Conservation (phyloP, 2,113 vertebrate genomes). For the Ovis canadensis region DNA sequence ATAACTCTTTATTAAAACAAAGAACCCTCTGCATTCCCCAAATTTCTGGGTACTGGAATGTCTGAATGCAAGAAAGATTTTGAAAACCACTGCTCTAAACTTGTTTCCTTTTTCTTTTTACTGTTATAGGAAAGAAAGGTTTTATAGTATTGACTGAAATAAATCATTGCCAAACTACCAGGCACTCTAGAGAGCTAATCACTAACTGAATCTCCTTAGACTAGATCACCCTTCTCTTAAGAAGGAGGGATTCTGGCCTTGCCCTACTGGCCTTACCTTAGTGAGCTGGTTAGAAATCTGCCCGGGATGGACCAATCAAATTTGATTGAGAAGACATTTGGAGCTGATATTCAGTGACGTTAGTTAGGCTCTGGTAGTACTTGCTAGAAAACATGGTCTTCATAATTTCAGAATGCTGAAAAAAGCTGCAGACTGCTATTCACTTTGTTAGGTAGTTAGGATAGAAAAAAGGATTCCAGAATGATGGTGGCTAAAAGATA, state of each 20-base stretch:
- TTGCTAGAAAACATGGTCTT: not conserved
- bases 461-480: not conserved
- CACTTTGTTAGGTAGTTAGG: not conserved
- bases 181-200: not conserved
- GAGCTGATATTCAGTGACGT: not conserved
- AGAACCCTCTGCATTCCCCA: not conserved
- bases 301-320: not conserved
- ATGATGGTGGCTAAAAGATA: not conserved
- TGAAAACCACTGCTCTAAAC: not conserved
- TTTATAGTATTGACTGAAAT: not conserved
- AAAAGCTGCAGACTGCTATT: not conserved
- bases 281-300: not conserved
- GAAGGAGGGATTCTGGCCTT: not conserved
- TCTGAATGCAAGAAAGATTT: not conserved
- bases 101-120: not conserved
- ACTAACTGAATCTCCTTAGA: not conserved
- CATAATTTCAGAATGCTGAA: not conserved
- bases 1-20: not conserved
- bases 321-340: not conserved
- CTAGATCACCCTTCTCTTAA: not conserved
- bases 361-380: not conserved
- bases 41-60: not conserved
- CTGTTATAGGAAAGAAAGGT: not conserved
- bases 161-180: not conserved
- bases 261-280: not conserved